phyloP scores from a whole-genome alignment of 2,113 vertebrate genomes.

The Mesoclemmys tuberculata region DNA sequence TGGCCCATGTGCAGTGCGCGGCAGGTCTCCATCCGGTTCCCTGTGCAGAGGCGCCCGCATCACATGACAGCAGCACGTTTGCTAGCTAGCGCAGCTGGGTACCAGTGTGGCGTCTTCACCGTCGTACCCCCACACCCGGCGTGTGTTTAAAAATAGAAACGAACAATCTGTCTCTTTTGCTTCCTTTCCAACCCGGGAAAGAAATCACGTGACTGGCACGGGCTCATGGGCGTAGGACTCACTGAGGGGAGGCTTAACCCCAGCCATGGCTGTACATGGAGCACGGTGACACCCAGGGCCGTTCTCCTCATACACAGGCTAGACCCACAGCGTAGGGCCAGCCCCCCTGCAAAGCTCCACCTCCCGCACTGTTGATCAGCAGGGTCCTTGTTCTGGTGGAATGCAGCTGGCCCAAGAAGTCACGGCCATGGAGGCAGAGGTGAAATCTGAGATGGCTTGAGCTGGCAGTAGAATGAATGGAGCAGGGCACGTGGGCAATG shows the following conservation, averaged over 20 bases:
- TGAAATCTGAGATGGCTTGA: not conserved
- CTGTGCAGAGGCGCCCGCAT: not conserved
- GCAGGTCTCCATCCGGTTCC: not conserved
- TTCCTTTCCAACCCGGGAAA: not conserved
- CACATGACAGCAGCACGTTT: accelerated
- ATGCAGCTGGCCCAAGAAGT: not conserved
- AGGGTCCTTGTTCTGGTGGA: not conserved
- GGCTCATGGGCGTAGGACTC: no score
- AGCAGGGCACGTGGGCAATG: not conserved
- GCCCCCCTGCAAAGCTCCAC: not conserved
- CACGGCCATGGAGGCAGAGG: not conserved
- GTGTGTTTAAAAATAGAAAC: not conserved
- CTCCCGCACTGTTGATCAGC: not conserved
- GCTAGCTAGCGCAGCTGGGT: accelerated
- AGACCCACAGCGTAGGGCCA: not conserved
- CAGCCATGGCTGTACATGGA: not conserved
- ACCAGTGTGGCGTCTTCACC: not conserved
- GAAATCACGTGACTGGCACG: no score
- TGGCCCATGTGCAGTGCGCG: not conserved
- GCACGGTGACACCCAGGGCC: no score
- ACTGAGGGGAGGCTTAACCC: no score
- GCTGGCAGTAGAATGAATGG: not conserved
- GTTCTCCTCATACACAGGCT: not conserved
- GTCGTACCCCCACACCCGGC: accelerated
- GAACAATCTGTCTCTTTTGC: not conserved